These are phyloP conservation scores for Pseudopleuronectes americanus DNA, from an alignment of 2,797 vertebrate genomes.

Conservation along the genomic window DNA sequence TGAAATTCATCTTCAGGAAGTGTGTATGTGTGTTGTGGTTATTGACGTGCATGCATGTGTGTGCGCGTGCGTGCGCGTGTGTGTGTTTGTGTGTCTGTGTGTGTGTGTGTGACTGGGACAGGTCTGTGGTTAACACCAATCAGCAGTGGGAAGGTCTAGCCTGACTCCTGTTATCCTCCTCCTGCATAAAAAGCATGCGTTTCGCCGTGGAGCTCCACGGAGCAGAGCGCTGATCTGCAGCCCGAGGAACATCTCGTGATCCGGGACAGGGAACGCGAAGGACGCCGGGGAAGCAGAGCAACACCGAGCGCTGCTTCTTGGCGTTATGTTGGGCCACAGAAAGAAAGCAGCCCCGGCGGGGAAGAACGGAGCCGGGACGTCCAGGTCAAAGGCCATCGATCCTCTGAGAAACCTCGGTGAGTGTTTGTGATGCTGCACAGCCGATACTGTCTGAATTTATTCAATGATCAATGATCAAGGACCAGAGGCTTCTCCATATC, in stretches of 20 bases:
- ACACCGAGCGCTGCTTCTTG: background rate
- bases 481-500: background rate
- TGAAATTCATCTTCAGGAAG: constrained; percentile 36
- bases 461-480: background rate
- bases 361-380: constrained; percentile 70
- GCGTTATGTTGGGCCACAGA: constrained; percentile 73
- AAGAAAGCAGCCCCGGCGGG: constrained; percentile 52
- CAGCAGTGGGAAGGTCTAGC: constrained; percentile 26
- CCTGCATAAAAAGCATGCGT: constrained; percentile 52
- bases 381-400: constrained; percentile 71
- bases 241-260: background rate
- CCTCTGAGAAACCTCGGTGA: constrained; percentile 81
- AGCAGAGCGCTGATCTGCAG: background rate
- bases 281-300: background rate
- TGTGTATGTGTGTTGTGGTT: accelerated
- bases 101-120: accelerated
- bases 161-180: background rate
- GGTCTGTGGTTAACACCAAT: constrained; percentile 10
- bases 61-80: accelerated
- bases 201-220: background rate
- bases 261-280: background rate
- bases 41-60: background rate
- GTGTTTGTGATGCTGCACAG: constrained; percentile 16
- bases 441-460: too few species aligned
- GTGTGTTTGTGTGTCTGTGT: too few species aligned